phyloP scores from a whole-genome alignment of 2,888 invertebrate species.

The Dromius quadrimaculatus region DNA sequence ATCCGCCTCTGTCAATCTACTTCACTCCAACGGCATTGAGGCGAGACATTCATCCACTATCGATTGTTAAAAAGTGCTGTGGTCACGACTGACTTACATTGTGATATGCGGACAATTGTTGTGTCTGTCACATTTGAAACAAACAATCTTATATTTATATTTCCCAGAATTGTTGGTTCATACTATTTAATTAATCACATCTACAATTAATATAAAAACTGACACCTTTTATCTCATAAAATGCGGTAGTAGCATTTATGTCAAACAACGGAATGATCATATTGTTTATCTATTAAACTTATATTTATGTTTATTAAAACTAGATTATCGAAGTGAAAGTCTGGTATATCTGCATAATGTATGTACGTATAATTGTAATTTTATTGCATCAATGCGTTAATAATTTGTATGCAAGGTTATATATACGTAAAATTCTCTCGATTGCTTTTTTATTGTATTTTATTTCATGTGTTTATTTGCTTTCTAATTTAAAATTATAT shows the following conservation, averaged over 20 bases:
- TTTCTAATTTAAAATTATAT: not conserved
- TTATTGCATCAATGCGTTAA: conserved; percentile 21
- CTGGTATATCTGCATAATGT: no score
- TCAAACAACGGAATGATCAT: conserved; percentile 26
- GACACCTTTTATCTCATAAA: conserved; percentile 2
- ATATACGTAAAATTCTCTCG: conserved; percentile 26
- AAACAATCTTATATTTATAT: conserved; percentile 28
- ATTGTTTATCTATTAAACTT: conserved; percentile 6
- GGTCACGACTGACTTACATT: conserved; percentile 22
- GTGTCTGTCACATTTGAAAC: conserved; percentile 28
- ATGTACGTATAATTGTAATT: conserved; percentile 29
- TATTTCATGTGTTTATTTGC: not conserved
- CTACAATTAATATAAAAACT: conserved; percentile 9
- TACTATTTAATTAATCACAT: not conserved
- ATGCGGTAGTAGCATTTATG: conserved; percentile 3
- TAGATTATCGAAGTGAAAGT: conserved; percentile 20
- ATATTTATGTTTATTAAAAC: conserved; percentile 19
- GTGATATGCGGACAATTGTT: conserved; percentile 19
- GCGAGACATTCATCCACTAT: not conserved
- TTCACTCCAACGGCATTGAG: no score
- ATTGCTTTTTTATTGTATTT: not conserved
- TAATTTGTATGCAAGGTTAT: conserved; percentile 27
- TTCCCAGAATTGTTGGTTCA: not conserved
- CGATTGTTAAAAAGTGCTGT: conserved; percentile 31
- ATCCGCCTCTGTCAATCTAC: no score